phyloP scores from a whole-genome alignment of 1,140 invertebrate genomes.

The Bombus pyrosoma region DNA sequence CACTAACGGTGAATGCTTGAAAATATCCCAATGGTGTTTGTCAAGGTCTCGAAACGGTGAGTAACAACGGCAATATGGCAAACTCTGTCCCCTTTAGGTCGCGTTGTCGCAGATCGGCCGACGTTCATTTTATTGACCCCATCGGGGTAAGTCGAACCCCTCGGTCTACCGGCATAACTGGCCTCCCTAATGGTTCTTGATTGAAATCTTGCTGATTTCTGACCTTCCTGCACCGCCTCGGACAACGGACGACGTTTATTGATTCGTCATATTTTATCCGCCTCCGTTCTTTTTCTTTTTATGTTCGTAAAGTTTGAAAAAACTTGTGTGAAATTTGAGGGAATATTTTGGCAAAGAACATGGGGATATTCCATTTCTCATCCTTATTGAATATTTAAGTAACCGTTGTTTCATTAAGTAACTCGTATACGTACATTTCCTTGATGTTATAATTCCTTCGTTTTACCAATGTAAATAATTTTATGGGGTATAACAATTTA shows the following conservation, averaged over 20 bases:
- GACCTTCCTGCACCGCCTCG: slow-evolving; percentile 38
- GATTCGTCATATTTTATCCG: slow-evolving; percentile 27
- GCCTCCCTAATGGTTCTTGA: slow-evolving; percentile 68
- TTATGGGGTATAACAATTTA: no score
- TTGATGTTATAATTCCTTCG: no score
- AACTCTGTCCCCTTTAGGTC: slow-evolving; percentile 8
- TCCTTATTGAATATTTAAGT: no score
- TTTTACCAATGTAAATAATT: no score
- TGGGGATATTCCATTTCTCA: no score
- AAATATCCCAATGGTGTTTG: slow-evolving; percentile 62
- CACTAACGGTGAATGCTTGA: neutral
- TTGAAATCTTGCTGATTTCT: slow-evolving; percentile 76
- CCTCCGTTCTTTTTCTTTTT: neutral
- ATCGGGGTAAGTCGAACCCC: slow-evolving; percentile 53
- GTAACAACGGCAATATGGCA: slow-evolving; percentile 61
- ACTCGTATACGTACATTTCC: no score
- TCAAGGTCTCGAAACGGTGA: slow-evolving; percentile 63
- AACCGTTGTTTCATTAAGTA: no score
- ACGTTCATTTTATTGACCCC: slow-evolving; percentile 46
- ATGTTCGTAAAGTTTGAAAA: neutral
- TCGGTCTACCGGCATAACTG: slow-evolving; percentile 56
- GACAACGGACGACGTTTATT: slow-evolving; percentile 15
- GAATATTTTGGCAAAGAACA: no score
- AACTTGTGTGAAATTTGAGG: no score
- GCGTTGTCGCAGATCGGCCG: slow-evolving; percentile 25